These are phyloP conservation scores for Lycocerus yunnanus DNA, from an alignment of 2,888 invertebrate species.

Conservation along the genomic window DNA sequence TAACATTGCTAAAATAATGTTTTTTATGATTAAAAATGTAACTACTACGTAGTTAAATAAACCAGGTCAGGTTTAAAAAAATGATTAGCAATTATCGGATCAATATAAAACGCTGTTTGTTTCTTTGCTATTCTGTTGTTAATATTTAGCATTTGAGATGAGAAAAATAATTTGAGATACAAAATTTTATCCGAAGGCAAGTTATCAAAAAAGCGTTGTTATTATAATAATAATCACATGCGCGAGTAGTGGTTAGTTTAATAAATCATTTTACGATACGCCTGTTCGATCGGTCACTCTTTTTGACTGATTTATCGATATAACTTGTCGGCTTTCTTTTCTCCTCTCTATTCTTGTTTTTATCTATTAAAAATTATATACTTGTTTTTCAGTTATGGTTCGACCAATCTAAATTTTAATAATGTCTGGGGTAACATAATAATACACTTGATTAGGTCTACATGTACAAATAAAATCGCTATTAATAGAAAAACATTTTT, in stretches of 20 bases:
- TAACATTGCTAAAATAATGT: constrained; percentile 14
- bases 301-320: constrained; percentile 56
- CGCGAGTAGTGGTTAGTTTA: constrained; percentile 50
- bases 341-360: constrained; percentile 31
- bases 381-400: constrained; percentile 19
- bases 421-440: background rate
- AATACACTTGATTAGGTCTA: background rate
- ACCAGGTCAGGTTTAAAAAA: constrained; percentile 24
- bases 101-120: constrained; percentile 2
- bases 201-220: constrained; percentile 52
- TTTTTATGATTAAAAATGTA: constrained; percentile 18
- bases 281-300: constrained; percentile 53
- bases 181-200: constrained; percentile 46
- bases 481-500: background rate
- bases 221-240: constrained; percentile 57
- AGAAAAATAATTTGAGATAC: constrained; percentile 36
- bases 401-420: background rate
- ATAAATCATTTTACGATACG: constrained; percentile 56
- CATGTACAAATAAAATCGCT: background rate
- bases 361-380: constrained; percentile 28
- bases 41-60: constrained; percentile 21
- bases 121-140: background rate
- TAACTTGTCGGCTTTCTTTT: constrained; percentile 47
- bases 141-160: background rate
- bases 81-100: constrained; percentile 20